phyloP scores from a whole-genome alignment of 2,888 invertebrate species.

The Tiphia femorata region DNA sequence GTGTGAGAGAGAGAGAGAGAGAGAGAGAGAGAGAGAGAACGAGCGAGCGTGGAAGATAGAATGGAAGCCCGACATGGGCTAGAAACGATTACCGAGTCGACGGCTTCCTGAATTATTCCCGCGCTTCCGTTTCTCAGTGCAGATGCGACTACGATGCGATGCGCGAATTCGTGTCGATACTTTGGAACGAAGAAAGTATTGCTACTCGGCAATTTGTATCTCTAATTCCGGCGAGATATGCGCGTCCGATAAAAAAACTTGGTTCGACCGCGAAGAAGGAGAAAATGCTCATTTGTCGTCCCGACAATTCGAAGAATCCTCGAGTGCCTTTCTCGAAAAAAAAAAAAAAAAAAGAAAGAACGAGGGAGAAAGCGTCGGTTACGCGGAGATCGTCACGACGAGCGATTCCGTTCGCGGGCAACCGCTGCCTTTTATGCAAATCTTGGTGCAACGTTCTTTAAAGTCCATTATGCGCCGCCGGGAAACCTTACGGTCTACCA shows the following conservation, averaged over 20 bases:
- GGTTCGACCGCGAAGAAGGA: too few species aligned
- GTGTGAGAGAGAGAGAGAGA: not conserved
- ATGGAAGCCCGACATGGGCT: not conserved
- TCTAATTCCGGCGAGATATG: too few species aligned
- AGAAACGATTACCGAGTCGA: constrained; percentile 30
- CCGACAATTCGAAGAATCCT: too few species aligned
- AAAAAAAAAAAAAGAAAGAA: too few species aligned
- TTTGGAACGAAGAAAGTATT: too few species aligned
- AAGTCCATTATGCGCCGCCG: constrained; percentile 4
- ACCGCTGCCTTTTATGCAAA: constrained; percentile 12
- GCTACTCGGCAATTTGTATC: too few species aligned
- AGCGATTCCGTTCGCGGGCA: constrained; percentile 13
- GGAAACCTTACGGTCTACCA: constrained; percentile 12
- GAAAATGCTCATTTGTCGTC: too few species aligned
- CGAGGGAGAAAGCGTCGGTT: too few species aligned
- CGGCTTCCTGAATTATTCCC: constrained; percentile 40
- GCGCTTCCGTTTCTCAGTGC: constrained; percentile 23
- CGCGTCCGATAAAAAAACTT: too few species aligned
- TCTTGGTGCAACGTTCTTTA: constrained; percentile 10
- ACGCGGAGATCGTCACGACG: constrained; percentile 15
- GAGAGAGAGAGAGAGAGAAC: not conserved
- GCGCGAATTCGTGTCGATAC: too few species aligned
- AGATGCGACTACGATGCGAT: too few species aligned
- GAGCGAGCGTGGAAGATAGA: not conserved
- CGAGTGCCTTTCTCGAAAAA: too few species aligned